These are phyloP conservation scores for Premnoplex brunnescens DNA, from an alignment of 2,797 vertebrate species.

Conservation along the genomic window DNA sequence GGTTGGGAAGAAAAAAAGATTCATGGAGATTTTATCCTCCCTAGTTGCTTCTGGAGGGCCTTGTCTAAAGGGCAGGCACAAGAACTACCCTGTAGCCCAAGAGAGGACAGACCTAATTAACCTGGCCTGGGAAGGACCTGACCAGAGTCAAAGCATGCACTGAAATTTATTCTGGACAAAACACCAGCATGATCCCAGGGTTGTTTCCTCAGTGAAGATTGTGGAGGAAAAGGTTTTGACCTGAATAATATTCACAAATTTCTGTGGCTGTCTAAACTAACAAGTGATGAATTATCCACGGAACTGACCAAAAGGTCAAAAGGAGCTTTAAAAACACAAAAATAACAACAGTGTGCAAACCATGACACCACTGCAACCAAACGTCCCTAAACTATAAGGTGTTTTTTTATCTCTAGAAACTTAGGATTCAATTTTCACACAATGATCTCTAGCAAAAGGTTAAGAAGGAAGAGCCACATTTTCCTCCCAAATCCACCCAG, in stretches of 20 bases:
- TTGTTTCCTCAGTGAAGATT: neutral
- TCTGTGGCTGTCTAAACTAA: neutral
- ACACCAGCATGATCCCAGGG: neutral
- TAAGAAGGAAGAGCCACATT: neutral
- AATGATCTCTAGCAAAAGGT: neutral
- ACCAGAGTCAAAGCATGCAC: accelerated
- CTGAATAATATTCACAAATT: neutral
- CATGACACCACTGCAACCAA: neutral
- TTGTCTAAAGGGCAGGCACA: neutral
- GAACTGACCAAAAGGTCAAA: neutral
- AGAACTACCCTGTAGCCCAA: neutral
- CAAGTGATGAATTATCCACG: neutral
- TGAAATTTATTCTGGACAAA: neutral
- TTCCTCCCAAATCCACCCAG: neutral
- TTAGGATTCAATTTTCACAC: neutral
- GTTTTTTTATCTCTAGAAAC: neutral
- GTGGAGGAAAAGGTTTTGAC: neutral
- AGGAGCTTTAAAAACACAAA: neutral
- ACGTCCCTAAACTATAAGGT: neutral
- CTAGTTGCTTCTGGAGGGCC: neutral
- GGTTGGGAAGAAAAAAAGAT: neutral
- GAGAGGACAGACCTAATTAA: neutral
- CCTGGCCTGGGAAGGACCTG: neutral
- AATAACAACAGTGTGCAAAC: neutral
- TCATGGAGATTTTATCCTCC: neutral